A percentile compares a stretch with the other conserved stretches of the same genome.
These are phyloP conservation scores for Parambassis ranga DNA, from an alignment of 2,797 vertebrate species.

Conservation along the genomic window DNA sequence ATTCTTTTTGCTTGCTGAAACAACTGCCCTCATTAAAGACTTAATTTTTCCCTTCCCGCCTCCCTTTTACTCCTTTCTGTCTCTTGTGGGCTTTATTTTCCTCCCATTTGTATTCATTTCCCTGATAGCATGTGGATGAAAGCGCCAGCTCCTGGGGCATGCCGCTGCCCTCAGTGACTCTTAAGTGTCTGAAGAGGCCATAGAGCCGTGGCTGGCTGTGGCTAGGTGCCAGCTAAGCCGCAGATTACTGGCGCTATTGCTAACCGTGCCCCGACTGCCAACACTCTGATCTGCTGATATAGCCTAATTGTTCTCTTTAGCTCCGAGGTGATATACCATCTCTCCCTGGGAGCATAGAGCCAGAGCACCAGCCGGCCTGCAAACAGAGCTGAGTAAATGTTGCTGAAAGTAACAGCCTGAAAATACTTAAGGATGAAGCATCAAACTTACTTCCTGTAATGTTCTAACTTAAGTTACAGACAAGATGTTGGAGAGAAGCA, in stretches of 20 bases:
- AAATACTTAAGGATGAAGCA: background rate
- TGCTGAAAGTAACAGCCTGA: background rate
- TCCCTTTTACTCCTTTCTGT: slow-evolving; percentile 29
- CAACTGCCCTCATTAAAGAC: slow-evolving; percentile 71
- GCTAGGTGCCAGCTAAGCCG: slow-evolving; percentile 65
- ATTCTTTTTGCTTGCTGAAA: slow-evolving; percentile 64
- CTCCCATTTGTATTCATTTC: slow-evolving; percentile 20
- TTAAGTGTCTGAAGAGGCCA: slow-evolving; percentile 67
- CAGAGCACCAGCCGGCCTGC: background rate
- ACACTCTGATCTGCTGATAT: slow-evolving; percentile 70
- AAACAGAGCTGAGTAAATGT: background rate
- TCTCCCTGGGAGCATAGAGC: slow-evolving; percentile 16
- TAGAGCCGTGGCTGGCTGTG: slow-evolving; percentile 58
- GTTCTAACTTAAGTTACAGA: background rate
- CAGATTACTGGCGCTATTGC: slow-evolving; percentile 73
- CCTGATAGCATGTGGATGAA: slow-evolving; percentile 40
- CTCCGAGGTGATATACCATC: slow-evolving; percentile 62
- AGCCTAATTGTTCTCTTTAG: slow-evolving; percentile 78
- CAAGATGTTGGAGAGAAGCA: background rate
- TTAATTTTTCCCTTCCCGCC: slow-evolving; percentile 56
- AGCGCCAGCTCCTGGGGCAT: slow-evolving; percentile 51
- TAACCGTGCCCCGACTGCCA: slow-evolving; percentile 65
- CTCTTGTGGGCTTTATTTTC: slow-evolving; percentile 31
- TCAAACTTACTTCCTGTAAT: background rate
- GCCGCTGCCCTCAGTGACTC: slow-evolving; percentile 63